Base-by-base conservation (phyloP, 2,113 vertebrate genomes). In the Electrona antarctica region DNA sequence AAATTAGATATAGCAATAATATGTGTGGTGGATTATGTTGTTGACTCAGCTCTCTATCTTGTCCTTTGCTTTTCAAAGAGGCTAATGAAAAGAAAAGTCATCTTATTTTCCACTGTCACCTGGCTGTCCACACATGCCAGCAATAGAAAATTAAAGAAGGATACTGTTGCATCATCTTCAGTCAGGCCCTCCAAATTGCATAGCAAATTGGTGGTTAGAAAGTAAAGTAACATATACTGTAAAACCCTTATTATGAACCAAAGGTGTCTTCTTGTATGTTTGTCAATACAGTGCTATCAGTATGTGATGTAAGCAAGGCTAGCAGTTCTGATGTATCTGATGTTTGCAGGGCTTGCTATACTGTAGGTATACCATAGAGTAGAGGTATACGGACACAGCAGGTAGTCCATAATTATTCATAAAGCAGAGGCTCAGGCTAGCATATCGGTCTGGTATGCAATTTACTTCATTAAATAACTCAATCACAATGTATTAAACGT, bases 391-490 rank as follows among this genome's bases (percentile, higher is more conserved):
- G 5, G 10, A n/a, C 10, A 55, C 54, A 51, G 58, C 72, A 8
- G 1, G 12, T 71, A 47, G 52, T n/a, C 46, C 56, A 29, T 5
- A 12, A 56, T 62, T 64, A 67, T 64, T 46, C 60, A 67, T 47
- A 51, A 13, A 48, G 55, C 74, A 7, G 47, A 63, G 57, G 60
- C n/a, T 63, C 13, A 49, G 57, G 60, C n/a, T 63, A 14, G 54
- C 7, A 0, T 64, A 63, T 64, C 72, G 71, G 67, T 15, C 13
- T 14, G 71, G 67, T 51, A 11, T 48, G 69, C 61, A 75, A 69
- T 83, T 87, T 67, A 84, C 85, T 85, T 70, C 86, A 81, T 80
- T 77, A 83, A 87, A 85, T 74, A 71, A 69, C 72, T 74, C 75
- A 78, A 81, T 87, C 80, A 76, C 77, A 75, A 65, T 64, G 51